phyloP scores from a whole-genome alignment of 2,888 invertebrate genomes.

The Halocaridina rubra region DNA sequence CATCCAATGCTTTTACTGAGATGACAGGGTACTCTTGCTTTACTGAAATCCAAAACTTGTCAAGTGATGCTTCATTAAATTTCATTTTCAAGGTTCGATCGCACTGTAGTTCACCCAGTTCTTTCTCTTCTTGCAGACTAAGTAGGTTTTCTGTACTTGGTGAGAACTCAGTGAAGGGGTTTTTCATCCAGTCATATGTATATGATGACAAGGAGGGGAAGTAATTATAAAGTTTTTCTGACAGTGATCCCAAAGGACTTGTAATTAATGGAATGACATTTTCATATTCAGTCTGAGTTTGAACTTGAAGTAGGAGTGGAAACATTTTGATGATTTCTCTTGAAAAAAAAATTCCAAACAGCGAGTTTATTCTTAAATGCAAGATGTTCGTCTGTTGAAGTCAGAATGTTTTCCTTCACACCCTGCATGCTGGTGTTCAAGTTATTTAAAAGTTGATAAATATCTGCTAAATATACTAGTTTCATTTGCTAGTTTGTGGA shows the following conservation, averaged over 20 bases:
- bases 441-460: no score
- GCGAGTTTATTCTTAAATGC: no score
- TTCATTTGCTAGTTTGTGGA: no score
- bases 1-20: neutral
- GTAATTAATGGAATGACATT: no score
- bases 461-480: no score
- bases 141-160: neutral
- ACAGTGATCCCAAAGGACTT: no score
- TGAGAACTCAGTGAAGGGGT: neutral
- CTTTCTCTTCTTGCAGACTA: neutral
- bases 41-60: neutral
- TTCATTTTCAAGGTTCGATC: neutral
- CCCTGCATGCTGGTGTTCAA: no score
- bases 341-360: neutral
- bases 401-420: neutral
- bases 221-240: no score
- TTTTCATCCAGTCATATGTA: neutral
- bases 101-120: neutral
- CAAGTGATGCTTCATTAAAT: neutral
- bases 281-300: conserved; percentile 9
- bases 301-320: neutral
- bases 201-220: no score
- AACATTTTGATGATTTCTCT: neutral
- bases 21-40: neutral
- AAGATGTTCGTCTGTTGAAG: no score